Evolutionary conservation across 2,888 invertebrate species (phyloP).

Genomic region (Petrophora chlorosata): DNA sequence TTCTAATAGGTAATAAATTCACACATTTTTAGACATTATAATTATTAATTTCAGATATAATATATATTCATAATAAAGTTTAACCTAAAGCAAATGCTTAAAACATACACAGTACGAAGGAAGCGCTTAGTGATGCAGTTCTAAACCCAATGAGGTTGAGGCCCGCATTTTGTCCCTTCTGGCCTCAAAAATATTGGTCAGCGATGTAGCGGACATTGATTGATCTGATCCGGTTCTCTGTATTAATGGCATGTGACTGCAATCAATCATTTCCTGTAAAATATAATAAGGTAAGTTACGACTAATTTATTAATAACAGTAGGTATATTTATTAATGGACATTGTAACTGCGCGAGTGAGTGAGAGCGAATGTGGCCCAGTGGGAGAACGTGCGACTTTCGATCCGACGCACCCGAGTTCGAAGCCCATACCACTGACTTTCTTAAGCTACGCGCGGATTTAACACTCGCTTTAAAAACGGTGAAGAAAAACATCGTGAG

Average conservation of each 20-base stretch:
- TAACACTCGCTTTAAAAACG: too few species aligned
- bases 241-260: conserved; percentile 5
- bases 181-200: not conserved
- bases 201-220: not conserved
- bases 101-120: not conserved
- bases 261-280: conserved; percentile 3
- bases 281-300: not conserved
- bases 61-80: conserved; percentile 25
- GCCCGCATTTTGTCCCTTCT: not conserved
- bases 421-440: too few species aligned
- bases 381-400: too few species aligned
- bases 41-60: not conserved
- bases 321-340: too few species aligned
- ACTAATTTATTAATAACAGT: not conserved
- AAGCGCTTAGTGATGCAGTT: not conserved
- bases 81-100: conserved; percentile 29
- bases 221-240: not conserved
- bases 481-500: too few species aligned
- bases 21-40: not conserved
- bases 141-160: not conserved
- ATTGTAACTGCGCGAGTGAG: too few species aligned
- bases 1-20: not conserved
- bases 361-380: too few species aligned
- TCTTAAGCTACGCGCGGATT: too few species aligned
- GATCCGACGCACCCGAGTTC: too few species aligned